Conservation (phyloP, 2,888 invertebrate species). For the Chymomyza amoena region DNA sequence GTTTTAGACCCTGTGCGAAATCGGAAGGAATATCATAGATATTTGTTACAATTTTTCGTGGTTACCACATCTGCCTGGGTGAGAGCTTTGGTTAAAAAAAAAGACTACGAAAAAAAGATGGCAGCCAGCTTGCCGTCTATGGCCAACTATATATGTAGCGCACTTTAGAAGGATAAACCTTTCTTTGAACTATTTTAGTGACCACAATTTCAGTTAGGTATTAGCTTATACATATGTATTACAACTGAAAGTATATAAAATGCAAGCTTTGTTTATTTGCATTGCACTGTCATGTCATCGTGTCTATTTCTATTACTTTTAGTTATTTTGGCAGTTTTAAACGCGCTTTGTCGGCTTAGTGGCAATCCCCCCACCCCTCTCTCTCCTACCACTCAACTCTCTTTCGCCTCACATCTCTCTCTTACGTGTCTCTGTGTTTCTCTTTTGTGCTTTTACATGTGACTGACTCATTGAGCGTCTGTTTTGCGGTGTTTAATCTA, state of each 20-base stretch:
- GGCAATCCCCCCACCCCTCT: slow-evolving; percentile 1
- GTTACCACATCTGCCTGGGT: too few relatives aligned
- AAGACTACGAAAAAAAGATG: too few relatives aligned
- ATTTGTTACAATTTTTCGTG: too few relatives aligned
- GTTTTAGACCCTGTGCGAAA: too few relatives aligned
- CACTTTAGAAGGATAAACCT: not conserved
- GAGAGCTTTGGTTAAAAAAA: too few relatives aligned
- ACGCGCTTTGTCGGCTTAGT: slow-evolving; percentile 67
- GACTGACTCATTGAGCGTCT: slow-evolving; percentile 64
- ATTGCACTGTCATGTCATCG: not conserved
- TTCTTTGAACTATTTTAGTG: not conserved
- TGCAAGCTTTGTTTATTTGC: not conserved
- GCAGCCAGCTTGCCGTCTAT: too few relatives aligned
- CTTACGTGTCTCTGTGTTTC: not conserved
- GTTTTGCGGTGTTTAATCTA: slow-evolving; percentile 74
- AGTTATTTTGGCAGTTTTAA: slow-evolving; percentile 60
- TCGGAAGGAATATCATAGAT: too few relatives aligned
- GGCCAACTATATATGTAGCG: too few relatives aligned
- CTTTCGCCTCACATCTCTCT: not conserved
- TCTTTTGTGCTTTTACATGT: slow-evolving; percentile 49
- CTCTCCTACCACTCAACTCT: not conserved
- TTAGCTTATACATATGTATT: not conserved
- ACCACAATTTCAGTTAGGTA: not conserved
- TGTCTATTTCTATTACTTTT: not conserved
- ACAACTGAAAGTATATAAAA: not conserved